A percentile compares a stretch with the other conserved stretches of the same genome.
phyloP scores from a whole-genome alignment of 2,797 vertebrate genomes.

The Myotis daubentonii region DNA sequence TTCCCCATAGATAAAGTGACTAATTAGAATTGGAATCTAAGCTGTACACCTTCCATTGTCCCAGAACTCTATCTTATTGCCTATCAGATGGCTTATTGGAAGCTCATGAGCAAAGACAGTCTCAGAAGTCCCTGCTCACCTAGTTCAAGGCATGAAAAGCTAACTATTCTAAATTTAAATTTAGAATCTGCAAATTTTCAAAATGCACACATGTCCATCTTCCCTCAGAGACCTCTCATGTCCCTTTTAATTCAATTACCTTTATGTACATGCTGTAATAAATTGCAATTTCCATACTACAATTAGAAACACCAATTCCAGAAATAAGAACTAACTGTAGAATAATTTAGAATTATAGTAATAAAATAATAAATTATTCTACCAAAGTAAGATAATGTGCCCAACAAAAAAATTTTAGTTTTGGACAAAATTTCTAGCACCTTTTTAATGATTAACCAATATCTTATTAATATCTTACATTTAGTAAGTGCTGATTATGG shows the following conservation, averaged over 20 bases:
- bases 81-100: not conserved
- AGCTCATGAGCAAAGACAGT: not conserved
- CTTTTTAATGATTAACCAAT: constrained; percentile 31
- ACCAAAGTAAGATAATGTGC: constrained; percentile 35
- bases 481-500: not conserved
- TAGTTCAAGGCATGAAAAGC: not conserved
- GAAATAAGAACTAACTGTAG: not conserved
- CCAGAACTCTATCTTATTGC: not conserved
- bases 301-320: not conserved
- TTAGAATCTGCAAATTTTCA: not conserved
- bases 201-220: not conserved
- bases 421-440: not conserved
- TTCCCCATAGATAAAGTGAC: not conserved
- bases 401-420: not conserved
- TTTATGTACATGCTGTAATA: not conserved
- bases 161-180: not conserved
- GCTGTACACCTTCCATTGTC: not conserved
- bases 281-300: not conserved
- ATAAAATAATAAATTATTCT: constrained; percentile 19
- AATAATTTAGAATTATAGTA: not conserved
- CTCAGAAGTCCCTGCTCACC: not conserved
- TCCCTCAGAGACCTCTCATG: not conserved
- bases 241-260: not conserved
- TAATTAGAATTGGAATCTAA: not conserved
- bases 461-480: constrained; percentile 1